Evolutionary conservation across 2,797 vertebrate species (phyloP).

Genomic region (Aulostomus chinensis): DNA sequence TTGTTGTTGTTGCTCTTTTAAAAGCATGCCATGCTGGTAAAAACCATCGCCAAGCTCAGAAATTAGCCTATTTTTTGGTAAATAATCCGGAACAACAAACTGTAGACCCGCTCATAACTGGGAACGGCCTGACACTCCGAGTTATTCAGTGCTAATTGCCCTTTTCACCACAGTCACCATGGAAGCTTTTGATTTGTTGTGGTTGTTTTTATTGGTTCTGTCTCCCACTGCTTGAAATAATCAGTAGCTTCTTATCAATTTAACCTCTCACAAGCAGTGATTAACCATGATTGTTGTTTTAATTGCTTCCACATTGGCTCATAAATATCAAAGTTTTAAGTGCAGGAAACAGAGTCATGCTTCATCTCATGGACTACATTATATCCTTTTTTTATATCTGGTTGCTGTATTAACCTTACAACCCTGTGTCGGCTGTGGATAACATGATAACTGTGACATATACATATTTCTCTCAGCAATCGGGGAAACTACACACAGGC

Average conservation of each 20-base stretch:
- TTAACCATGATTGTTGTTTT: conserved; percentile 1
- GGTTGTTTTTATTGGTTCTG: neutral
- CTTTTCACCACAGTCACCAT: too few species aligned
- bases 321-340: neutral
- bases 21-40: too few species aligned
- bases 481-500: neutral
- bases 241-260: neutral
- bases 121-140: too few species aligned
- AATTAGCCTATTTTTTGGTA: too few species aligned
- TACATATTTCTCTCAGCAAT: neutral
- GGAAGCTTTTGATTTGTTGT: too few species aligned
- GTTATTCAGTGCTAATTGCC: too few species aligned
- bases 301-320: neutral
- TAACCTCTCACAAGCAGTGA: neutral
- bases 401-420: neutral
- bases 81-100: too few species aligned
- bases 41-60: too few species aligned
- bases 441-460: neutral
- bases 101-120: too few species aligned
- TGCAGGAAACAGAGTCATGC: neutral
- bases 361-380: neutral
- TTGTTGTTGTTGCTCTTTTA: too few species aligned
- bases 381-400: conserved; percentile 8
- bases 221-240: neutral
- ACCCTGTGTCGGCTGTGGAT: neutral